Evolutionary conservation across 2,888 invertebrate species (phyloP).

Genomic region (Sycophila texana): DNA sequence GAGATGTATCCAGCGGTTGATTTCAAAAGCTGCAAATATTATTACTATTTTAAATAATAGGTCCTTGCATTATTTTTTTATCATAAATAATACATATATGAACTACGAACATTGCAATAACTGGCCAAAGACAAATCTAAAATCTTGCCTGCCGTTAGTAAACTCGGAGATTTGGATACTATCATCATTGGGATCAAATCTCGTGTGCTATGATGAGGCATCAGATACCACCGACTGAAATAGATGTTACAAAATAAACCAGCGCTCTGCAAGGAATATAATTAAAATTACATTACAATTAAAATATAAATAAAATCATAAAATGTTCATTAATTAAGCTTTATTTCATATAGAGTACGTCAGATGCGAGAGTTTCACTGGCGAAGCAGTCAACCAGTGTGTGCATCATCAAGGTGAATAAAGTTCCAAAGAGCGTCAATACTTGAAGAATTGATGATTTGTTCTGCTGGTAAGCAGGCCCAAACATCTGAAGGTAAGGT

Average conservation of each 20-base stretch:
- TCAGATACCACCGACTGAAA: slow-evolving; percentile 9
- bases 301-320: background rate
- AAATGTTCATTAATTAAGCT: too few relatives aligned
- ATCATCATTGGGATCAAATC: slow-evolving; percentile 31
- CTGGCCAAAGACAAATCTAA: slow-evolving; percentile 20
- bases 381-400: slow-evolving; percentile 41
- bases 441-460: slow-evolving; percentile 12
- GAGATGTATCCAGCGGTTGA: slow-evolving; percentile 36
- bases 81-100: slow-evolving; percentile 2
- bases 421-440: slow-evolving; percentile 17
- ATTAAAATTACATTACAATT: background rate
- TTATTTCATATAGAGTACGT: slow-evolving; percentile 2
- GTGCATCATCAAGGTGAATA: slow-evolving; percentile 30
- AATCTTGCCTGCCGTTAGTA: slow-evolving; percentile 25
- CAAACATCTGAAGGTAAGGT: slow-evolving; percentile 13
- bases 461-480: background rate
- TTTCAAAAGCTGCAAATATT: slow-evolving; percentile 29
- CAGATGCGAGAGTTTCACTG: slow-evolving; percentile 29
- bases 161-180: background rate
- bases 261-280: slow-evolving; percentile 15
- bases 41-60: background rate
- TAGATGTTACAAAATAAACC: slow-evolving; percentile 28
- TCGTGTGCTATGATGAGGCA: background rate
- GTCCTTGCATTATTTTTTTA: background rate
- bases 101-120: slow-evolving; percentile 20